phyloP scores from a whole-genome alignment of 1,140 invertebrate species.

The Octopus sinensis region DNA sequence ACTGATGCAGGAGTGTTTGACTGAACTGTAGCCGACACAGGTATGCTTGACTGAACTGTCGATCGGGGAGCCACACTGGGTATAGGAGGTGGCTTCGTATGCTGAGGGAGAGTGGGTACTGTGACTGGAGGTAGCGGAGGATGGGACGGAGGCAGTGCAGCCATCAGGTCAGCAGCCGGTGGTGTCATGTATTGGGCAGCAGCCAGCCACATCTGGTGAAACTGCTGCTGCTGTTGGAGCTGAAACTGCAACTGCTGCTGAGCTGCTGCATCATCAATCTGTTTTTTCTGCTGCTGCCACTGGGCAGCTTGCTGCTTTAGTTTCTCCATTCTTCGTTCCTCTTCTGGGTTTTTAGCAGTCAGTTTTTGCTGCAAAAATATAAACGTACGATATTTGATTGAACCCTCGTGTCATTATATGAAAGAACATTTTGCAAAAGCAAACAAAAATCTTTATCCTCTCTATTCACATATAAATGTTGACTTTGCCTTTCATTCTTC shows the following conservation, averaged over 20 bases:
- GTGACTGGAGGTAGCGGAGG: background rate
- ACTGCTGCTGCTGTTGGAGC: conserved; percentile 18
- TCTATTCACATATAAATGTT: too few species aligned
- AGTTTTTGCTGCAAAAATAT: conserved; percentile 19
- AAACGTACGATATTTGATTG: background rate
- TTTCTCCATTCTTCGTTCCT: conserved; percentile 29
- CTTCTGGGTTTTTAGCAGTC: conserved; percentile 28
- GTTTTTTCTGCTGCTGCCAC: conserved; percentile 34
- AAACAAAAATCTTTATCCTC: too few species aligned
- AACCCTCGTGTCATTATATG: too few species aligned
- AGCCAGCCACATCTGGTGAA: conserved; percentile 13
- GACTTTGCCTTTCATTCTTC: too few species aligned
- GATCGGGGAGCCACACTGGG: background rate
- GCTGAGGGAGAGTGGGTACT: background rate
- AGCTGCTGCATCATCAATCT: background rate
- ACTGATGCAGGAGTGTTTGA: conserved; percentile 7
- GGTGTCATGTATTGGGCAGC: background rate
- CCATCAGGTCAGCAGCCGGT: background rate
- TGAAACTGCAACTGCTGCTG: conserved; percentile 6
- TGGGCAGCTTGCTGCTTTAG: conserved; percentile 36
- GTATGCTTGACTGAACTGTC: too few species aligned
- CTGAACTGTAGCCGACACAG: conserved; percentile 6
- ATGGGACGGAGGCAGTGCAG: background rate
- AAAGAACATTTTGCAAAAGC: too few species aligned
- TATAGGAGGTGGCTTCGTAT: background rate